Evolutionary conservation across 2,888 invertebrate genomes (phyloP), one percentile per base, ranked within the genome.

Genomic region (Trichopria drosophilae): DNA sequence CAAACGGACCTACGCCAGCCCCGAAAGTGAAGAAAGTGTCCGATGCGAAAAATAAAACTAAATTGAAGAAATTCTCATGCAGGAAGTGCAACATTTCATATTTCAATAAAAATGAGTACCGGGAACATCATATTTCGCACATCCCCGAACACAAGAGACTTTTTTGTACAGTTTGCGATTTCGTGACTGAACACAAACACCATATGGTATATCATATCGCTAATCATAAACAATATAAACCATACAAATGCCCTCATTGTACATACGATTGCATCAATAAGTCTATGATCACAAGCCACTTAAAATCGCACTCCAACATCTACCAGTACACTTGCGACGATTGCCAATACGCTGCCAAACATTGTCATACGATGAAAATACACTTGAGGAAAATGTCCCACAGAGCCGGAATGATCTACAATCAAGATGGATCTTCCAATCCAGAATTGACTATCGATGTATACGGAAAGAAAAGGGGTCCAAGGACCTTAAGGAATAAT

Each of bases 151-250:
- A 98, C 63, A 96, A 96, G 71, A 82, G 92, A 63, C 79, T 99
- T 20, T 85, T 85, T 53, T 99, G 99, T 68, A 87, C 89, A 4
- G 86, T 89, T 66, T 99, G 99, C 70, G 91, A 93, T 0, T 99
- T 99, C 69, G 95, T 97, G 3, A 99, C 99, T 0, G 97, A 98
- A 73, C 93, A 94, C 79, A 99, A 99, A 69, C 99, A 99, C 72
- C 99, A 99, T 65, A 78, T 98, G 52, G 97, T 98, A 72, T 99
- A 98, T 68, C 99, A 97, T 73, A 82, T 96, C 72, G 82, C 93
- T 32, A 97, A 97, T 73, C 99, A 99, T 76, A 83, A 87, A 65
- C 94, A 95, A 28, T 88, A 90, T 1, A 99, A 99, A 72, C 98
- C 98, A 1, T 97, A 91, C 80, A 90, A 90, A 72, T 98, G 97